Conservation (phyloP, 2,797 vertebrate genomes). For the Sciurus carolinensis region DNA sequence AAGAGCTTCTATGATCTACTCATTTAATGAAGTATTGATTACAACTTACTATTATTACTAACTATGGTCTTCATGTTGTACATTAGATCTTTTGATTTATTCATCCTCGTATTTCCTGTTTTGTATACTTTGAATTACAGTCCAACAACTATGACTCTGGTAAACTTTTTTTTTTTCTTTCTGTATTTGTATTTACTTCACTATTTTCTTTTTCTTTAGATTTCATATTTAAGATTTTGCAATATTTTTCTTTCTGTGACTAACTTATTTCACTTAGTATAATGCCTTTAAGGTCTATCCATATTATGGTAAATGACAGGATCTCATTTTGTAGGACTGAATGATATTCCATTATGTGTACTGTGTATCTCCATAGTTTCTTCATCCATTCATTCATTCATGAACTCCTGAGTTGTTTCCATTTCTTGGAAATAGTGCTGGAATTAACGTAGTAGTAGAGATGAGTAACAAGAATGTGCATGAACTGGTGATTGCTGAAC, state of each 20-base stretch:
- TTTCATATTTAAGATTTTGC: too few relatives aligned
- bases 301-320: neutral
- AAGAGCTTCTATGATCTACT: neutral
- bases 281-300: too few relatives aligned
- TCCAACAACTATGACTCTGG: neutral
- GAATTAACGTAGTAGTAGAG: neutral
- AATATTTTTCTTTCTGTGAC: neutral
- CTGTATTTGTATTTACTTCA: neutral
- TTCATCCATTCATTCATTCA: neutral
- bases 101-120: neutral
- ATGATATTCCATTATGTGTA: neutral
- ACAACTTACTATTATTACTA: neutral
- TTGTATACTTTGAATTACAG: neutral
- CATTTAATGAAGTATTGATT: neutral
- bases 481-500: neutral
- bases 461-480: neutral
- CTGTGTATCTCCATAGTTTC: neutral
- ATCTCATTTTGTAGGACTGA: neutral
- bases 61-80: neutral
- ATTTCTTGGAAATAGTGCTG: neutral
- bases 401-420: neutral
- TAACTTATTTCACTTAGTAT: neutral
- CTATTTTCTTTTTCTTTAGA: neutral
- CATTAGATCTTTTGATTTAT: neutral
- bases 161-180: too few relatives aligned